Conservation (phyloP, 2,113 vertebrate species). For the Calyptommatus sinebrachiatus region DNA sequence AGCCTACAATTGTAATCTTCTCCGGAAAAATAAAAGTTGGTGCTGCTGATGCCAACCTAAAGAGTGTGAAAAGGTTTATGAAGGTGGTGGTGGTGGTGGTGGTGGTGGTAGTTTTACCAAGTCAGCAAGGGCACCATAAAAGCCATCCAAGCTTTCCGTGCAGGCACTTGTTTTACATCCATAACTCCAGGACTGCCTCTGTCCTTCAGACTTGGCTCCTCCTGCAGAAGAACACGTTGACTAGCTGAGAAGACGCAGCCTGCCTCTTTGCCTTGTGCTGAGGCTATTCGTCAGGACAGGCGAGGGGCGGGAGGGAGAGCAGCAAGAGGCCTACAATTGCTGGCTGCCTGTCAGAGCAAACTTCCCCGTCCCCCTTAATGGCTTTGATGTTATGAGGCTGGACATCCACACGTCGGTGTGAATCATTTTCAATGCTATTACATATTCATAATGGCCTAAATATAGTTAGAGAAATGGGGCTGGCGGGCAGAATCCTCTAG, state of each 20-base stretch:
- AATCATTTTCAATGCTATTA: slow-evolving; percentile 86
- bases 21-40: neutral
- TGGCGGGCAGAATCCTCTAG: slow-evolving; percentile 72
- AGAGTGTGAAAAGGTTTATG: neutral
- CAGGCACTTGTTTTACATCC: neutral
- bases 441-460: slow-evolving; percentile 89
- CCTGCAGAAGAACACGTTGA: neutral
- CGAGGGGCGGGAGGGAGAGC: neutral
- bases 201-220: neutral
- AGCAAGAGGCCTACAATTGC: slow-evolving; percentile 15
- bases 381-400: slow-evolving; percentile 86
- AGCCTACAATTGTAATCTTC: neutral
- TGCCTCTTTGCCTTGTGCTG: neutral
- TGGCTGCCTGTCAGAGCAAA: slow-evolving; percentile 67
- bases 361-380: slow-evolving; percentile 61
- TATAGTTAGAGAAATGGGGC: slow-evolving; percentile 74
- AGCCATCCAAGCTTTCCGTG: neutral
- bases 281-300: slow-evolving; percentile 11
- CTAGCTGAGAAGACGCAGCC: neutral
- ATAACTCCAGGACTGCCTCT: neutral
- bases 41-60: too few species aligned
- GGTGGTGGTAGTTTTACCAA: too few species aligned
- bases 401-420: slow-evolving; percentile 81
- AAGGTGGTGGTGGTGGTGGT: too few species aligned
- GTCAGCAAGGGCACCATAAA: neutral